A percentile compares a stretch with the other conserved stretches of the same genome.
phyloP scores from a whole-genome alignment of 2,113 vertebrate species.

The Halichoerus grypus region DNA sequence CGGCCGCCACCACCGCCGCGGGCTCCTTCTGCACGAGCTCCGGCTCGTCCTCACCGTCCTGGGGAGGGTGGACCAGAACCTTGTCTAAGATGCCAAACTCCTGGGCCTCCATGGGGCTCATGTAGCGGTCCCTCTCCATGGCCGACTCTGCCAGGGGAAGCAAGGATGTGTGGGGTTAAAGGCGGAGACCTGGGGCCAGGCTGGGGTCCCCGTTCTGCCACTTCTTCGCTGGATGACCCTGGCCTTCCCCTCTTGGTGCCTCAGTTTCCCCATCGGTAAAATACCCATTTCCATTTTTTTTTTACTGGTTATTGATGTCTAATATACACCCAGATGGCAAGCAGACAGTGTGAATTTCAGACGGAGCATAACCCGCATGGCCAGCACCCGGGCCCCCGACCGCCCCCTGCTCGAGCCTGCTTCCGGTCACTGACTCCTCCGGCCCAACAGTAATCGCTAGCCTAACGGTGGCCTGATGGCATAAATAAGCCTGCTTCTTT shows the following conservation, averaged over 20 bases:
- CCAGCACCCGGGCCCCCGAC: neutral
- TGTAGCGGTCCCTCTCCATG: conserved; percentile 96
- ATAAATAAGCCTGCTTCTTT: neutral
- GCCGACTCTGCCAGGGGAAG: conserved; percentile 87
- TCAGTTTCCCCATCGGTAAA: neutral
- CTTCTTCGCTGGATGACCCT: neutral
- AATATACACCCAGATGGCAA: neutral
- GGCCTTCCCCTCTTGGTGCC: neutral
- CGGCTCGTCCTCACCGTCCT: conserved; percentile 94
- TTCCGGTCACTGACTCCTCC: neutral
- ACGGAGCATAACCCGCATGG: neutral
- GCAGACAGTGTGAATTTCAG: neutral
- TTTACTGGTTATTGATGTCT: neutral
- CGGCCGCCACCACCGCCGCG: accelerated
- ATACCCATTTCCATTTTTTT: neutral
- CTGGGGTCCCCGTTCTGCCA: neutral
- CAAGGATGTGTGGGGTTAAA: accelerated
- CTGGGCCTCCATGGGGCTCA: conserved; percentile 96
- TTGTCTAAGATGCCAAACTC: conserved; percentile 95
- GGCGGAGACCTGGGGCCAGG: neutral
- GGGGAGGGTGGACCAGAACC: conserved; percentile 95
- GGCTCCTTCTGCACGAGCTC: conserved; percentile 92
- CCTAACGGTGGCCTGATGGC: neutral
- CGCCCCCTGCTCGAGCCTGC: neutral
- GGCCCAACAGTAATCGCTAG: neutral